These are phyloP conservation scores for Laothoe populi DNA, from an alignment of 2,888 invertebrate genomes.

Conservation along the genomic window DNA sequence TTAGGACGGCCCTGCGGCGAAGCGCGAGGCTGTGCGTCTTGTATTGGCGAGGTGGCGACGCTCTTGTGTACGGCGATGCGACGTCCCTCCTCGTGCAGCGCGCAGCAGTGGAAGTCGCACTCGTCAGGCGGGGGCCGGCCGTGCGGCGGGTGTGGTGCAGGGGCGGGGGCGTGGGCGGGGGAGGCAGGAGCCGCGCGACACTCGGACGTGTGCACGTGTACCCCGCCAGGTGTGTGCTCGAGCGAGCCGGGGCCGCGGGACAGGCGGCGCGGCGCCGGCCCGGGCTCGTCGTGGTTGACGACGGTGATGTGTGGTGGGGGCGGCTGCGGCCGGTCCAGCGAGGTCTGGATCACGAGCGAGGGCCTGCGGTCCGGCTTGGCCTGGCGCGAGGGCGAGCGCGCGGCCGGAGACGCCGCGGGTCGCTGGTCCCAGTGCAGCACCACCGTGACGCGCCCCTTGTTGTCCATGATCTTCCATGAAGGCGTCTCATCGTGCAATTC, in stretches of 20 bases:
- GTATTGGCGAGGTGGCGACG: conserved; percentile 96
- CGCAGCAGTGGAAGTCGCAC: conserved; percentile 98
- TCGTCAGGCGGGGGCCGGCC: conserved; percentile 89
- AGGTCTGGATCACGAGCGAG: conserved; percentile 90
- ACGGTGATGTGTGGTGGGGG: conserved; percentile 95
- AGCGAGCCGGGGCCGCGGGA: conserved; percentile 88
- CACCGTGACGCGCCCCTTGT: conserved; percentile 98
- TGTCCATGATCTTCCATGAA: conserved; percentile 99
- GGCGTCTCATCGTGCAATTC: conserved; percentile 98
- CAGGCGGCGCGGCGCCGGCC: conserved; percentile 89
- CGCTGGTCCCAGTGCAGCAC: conserved; percentile 98
- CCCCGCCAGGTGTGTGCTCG: conserved; percentile 87
- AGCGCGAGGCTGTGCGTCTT: conserved; percentile 88
- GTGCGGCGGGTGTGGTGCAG: conserved; percentile 59
- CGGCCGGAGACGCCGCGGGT: conserved; percentile 87
- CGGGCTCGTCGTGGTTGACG: conserved; percentile 96
- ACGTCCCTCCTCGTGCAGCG: conserved; percentile 96
- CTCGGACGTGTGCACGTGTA: conserved; percentile 93
- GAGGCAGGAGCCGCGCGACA: conserved; percentile 88
- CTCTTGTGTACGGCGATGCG: conserved; percentile 96
- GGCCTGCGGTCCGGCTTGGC: conserved; percentile 86
- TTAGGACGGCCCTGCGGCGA: conserved; percentile 88
- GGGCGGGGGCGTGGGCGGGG: conserved; percentile 56
- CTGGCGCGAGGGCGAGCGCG: conserved; percentile 80
- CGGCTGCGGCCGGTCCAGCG: conserved; percentile 88